phyloP scores from a whole-genome alignment of 1,140 invertebrate genomes.

The Penaeus japonicus region DNA sequence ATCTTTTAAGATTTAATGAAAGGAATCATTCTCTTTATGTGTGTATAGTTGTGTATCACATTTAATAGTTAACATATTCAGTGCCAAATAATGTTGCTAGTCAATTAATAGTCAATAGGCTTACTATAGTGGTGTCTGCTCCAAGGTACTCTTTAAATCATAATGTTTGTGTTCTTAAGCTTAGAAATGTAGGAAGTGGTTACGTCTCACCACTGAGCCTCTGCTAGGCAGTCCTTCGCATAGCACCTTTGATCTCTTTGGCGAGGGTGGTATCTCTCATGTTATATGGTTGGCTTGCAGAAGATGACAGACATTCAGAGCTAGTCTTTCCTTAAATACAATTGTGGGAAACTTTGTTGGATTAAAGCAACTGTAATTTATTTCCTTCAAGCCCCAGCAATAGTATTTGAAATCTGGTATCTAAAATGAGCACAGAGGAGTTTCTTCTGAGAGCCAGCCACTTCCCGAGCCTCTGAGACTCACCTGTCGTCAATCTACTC shows the following conservation, averaged over 20 bases:
- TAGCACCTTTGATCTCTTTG: not conserved
- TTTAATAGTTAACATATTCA: slow-evolving; percentile 45
- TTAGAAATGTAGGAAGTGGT: slow-evolving; percentile 35
- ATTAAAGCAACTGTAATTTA: not conserved
- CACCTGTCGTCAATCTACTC: slow-evolving; percentile 26
- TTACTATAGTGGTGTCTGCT: slow-evolving; percentile 44
- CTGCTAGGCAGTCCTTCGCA: slow-evolving; percentile 34
- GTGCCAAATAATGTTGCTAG: slow-evolving; percentile 51
- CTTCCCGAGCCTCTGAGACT: slow-evolving; percentile 20
- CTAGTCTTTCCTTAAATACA: not conserved
- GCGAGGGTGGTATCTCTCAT: not conserved
- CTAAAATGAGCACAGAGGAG: not conserved
- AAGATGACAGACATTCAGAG: not conserved
- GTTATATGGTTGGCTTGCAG: not conserved
- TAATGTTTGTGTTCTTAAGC: slow-evolving; percentile 45
- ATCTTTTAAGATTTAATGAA: slow-evolving; percentile 26
- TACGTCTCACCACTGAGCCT: slow-evolving; percentile 2
- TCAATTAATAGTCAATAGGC: slow-evolving; percentile 49
- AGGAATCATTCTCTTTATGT: slow-evolving; percentile 45
- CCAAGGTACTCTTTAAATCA: slow-evolving; percentile 49
- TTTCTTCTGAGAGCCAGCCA: slow-evolving; percentile 11
- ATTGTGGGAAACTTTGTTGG: not conserved
- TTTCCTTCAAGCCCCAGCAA: not conserved
- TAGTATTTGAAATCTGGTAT: not conserved
- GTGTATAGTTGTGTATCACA: slow-evolving; percentile 49